These are phyloP conservation scores for Brotula barbata DNA, from an alignment of 2,797 vertebrate species.

Conservation along the genomic window DNA sequence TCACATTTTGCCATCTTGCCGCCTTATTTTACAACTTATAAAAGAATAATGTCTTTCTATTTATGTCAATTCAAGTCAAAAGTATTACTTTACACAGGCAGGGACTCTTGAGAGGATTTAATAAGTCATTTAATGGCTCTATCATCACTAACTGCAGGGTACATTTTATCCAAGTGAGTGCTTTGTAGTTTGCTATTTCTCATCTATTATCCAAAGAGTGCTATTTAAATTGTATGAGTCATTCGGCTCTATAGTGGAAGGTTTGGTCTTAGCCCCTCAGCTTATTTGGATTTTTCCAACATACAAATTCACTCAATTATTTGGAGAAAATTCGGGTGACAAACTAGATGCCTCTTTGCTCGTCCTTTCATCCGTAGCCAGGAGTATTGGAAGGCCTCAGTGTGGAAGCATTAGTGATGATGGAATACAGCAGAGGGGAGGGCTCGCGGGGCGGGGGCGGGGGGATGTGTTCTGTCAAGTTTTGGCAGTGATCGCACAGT, in stretches of 20 bases:
- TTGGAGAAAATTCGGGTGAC: conserved; percentile 13
- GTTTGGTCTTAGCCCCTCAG: conserved; percentile 41
- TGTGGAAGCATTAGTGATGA: not conserved
- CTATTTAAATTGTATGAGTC: conserved; percentile 65
- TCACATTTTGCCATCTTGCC: conserved; percentile 14
- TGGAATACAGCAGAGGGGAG: not conserved
- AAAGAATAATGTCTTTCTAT: conserved; percentile 50
- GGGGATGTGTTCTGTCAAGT: not conserved
- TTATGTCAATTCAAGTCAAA: conserved; percentile 51
- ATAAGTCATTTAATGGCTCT: conserved; percentile 70
- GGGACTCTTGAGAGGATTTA: conserved; percentile 64
- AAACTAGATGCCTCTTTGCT: conserved; percentile 1
- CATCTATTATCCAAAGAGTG: conserved; percentile 67
- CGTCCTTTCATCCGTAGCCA: not conserved
- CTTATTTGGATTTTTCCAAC: conserved; percentile 18
- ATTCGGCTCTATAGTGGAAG: conserved; percentile 41
- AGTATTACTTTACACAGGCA: conserved; percentile 55
- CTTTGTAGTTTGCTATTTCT: conserved; percentile 72
- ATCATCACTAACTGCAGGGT: conserved; percentile 65
- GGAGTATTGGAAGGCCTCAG: not conserved
- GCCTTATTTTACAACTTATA: conserved; percentile 39
- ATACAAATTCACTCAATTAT: conserved; percentile 1
- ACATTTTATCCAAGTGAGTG: conserved; percentile 68
- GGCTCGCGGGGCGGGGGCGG: too few species aligned
- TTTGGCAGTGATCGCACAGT: too few species aligned